Evolutionary conservation across 2,888 invertebrate species (phyloP).

Genomic region (Drosophila anomalipes): DNA sequence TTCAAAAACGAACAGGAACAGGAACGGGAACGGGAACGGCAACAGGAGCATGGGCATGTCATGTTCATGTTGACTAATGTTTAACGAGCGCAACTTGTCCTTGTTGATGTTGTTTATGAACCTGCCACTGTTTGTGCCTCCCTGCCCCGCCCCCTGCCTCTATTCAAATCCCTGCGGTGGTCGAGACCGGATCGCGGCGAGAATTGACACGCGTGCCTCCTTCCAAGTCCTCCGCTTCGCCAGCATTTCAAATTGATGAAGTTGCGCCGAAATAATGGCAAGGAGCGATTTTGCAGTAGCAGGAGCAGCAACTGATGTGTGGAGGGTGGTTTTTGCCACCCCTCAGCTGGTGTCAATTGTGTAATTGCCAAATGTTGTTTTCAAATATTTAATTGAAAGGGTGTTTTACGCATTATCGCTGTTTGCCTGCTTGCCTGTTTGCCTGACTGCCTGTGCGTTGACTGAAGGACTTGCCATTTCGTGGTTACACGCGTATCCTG

Average conservation of each 20-base stretch:
- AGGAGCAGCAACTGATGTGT: neutral
- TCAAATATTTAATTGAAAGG: slow-evolving; percentile 83
- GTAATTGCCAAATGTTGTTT: slow-evolving; percentile 83
- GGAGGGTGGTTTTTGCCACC: slow-evolving; percentile 32
- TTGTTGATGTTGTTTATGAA: slow-evolving; percentile 80
- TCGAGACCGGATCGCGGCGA: slow-evolving; percentile 39
- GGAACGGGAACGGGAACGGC: slow-evolving; percentile 1
- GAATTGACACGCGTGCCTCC: slow-evolving; percentile 75
- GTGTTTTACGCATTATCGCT: slow-evolving; percentile 67
- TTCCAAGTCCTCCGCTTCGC: slow-evolving; percentile 34
- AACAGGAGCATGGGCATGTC: slow-evolving; percentile 45
- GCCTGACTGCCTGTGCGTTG: neutral
- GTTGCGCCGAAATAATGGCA: slow-evolving; percentile 53
- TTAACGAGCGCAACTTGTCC: slow-evolving; percentile 71
- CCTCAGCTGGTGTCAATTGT: slow-evolving; percentile 77
- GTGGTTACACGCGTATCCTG: slow-evolving; percentile 85
- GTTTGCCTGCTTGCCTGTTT: slow-evolving; percentile 6
- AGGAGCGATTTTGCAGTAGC: neutral
- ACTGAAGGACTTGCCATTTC: slow-evolving; percentile 59
- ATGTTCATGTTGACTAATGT: slow-evolving; percentile 77
- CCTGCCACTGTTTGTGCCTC: slow-evolving; percentile 44
- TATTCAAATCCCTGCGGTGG: slow-evolving; percentile 75
- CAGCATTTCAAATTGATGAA: slow-evolving; percentile 83
- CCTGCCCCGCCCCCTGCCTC: slow-evolving; percentile 18
- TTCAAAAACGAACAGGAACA: slow-evolving; percentile 57